Evolutionary conservation across 2,113 vertebrate genomes (phyloP), one percentile per base, ranked within the genome.

Genomic region (mouse (Mus musculus)): DNA sequence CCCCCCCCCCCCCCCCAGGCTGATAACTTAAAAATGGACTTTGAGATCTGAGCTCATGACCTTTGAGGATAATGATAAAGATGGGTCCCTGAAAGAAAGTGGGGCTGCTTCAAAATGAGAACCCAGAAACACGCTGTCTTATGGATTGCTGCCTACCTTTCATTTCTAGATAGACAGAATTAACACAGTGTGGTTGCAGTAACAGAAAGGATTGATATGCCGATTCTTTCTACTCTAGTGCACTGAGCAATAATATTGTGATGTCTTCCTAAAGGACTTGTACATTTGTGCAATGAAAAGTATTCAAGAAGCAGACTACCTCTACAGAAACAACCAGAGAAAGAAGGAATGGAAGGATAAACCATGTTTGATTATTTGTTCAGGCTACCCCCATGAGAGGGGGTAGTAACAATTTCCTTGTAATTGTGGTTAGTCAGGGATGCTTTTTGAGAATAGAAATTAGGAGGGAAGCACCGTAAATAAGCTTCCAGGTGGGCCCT

Each of bases 81-180:
- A 72, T 52, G 59, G 61, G 72, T 0, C 17, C 59, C 7, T 26
- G 26, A 24, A 88, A 67, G 4, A 65, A 52, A 42, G 16, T 49
- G 42, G 71, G 24, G 7, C 28, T 5, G 4, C 54, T 91, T 76
- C 59, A 65, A 61, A 24, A 42, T 54, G 75, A 67, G 91, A 90
- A 92, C 76, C 63, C 94, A 80, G 88, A 92, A 90, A 95, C 85
- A 89, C 1, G 39, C 77, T 49, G 76, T 59, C 72, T 88, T 67
- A 82, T 49, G 24, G 92, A 69, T 89, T 36, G 88, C 52, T 77
- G 28, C 30, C 17, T 13, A 96, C 65, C 76, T 92, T 93, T 96
- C 93, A 61, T 95, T 89, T 97, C 94, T 81, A 76, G 81, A 92
- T 63, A 75, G 93, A 88, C 42, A 96, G 82, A 95, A 90, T 95